These are phyloP conservation scores for Cavia aperea DNA, from an alignment of 2,113 vertebrate species.

Conservation along the genomic window DNA sequence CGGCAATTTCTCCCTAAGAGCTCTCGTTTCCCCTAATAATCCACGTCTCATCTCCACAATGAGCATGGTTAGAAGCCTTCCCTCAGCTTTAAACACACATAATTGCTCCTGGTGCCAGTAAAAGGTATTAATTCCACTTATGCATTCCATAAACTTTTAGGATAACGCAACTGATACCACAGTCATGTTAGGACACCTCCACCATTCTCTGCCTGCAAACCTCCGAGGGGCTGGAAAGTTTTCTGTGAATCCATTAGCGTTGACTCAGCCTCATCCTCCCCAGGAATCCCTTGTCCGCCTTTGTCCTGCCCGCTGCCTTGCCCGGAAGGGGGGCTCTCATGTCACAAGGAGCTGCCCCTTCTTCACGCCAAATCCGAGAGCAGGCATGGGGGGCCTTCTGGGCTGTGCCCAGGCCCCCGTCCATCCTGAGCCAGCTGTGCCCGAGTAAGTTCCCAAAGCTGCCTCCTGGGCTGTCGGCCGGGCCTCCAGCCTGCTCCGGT, in stretches of 20 bases:
- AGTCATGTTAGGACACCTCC: constrained; percentile 76
- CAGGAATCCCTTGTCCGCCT: constrained; percentile 40
- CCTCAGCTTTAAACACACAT: neutral
- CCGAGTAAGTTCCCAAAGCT: neutral
- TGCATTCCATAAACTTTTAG: constrained; percentile 73
- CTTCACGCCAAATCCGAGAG: neutral
- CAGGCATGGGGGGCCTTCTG: neutral
- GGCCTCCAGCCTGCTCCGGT: neutral
- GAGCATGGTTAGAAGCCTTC: constrained; percentile 34
- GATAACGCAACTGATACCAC: constrained; percentile 73
- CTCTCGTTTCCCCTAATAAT: rapidly evolving
- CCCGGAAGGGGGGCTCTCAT: neutral
- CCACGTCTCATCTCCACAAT: constrained; percentile 2
- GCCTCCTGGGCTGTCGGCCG: no score
- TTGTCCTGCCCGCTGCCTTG: neutral
- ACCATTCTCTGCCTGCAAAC: constrained; percentile 26
- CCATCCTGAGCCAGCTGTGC: rapidly evolving
- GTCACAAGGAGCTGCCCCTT: no score
- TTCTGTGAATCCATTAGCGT: constrained; percentile 61
- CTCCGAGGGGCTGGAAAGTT: constrained; percentile 58
- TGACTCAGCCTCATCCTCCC: constrained; percentile 72
- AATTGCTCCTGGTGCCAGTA: constrained; percentile 66
- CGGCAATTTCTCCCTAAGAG: constrained; percentile 8
- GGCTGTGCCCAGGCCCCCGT: neutral
- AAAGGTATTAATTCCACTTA: constrained; percentile 71